A percentile compares a stretch with the other conserved stretches of the same genome.
phyloP scores from a whole-genome alignment of 2,888 invertebrate genomes.

The Drosophila recens region DNA sequence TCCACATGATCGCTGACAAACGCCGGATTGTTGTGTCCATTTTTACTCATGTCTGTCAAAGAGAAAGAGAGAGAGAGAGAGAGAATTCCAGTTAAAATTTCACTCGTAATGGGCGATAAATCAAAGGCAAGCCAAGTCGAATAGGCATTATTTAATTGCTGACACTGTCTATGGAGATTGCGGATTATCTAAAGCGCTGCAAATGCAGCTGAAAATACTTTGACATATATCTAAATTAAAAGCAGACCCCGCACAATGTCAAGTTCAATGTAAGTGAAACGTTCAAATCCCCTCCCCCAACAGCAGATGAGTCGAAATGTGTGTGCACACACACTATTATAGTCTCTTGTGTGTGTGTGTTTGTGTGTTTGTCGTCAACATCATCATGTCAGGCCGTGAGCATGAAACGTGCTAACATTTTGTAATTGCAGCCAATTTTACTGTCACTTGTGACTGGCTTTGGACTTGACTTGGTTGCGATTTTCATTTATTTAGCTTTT shows the following conservation, averaged over 20 bases:
- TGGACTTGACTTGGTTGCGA: slow-evolving; percentile 53
- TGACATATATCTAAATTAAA: slow-evolving; percentile 72
- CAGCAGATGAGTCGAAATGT: slow-evolving; percentile 37
- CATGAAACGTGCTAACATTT: slow-evolving; percentile 73
- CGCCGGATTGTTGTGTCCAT: slow-evolving; percentile 84
- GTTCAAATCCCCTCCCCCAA: slow-evolving; percentile 19
- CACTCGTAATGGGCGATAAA: slow-evolving; percentile 32
- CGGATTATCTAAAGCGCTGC: slow-evolving; percentile 30
- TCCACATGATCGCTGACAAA: slow-evolving; percentile 83
- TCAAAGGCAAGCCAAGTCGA: slow-evolving; percentile 27
- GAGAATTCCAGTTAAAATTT: slow-evolving; percentile 34
- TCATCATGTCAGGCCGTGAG: slow-evolving; percentile 41
- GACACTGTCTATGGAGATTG: slow-evolving; percentile 56
- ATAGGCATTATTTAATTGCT: slow-evolving; percentile 68
- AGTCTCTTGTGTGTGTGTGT: slow-evolving; percentile 18
- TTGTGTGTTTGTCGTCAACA: slow-evolving; percentile 30
- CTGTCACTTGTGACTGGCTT: slow-evolving; percentile 64
- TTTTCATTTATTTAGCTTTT: slow-evolving; percentile 46
- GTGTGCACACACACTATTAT: slow-evolving; percentile 19
- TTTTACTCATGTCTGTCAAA: slow-evolving; percentile 80
- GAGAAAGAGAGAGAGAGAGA: slow-evolving; percentile 1
- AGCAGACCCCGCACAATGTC: slow-evolving; percentile 73
- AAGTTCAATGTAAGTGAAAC: slow-evolving; percentile 77
- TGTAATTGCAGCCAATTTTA: slow-evolving; percentile 73
- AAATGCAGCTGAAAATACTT: slow-evolving; percentile 63